Evolutionary conservation across 1,140 invertebrate species (phyloP), one percentile per base, ranked within the genome.

Genomic region (Sminthurinus signatus): DNA sequence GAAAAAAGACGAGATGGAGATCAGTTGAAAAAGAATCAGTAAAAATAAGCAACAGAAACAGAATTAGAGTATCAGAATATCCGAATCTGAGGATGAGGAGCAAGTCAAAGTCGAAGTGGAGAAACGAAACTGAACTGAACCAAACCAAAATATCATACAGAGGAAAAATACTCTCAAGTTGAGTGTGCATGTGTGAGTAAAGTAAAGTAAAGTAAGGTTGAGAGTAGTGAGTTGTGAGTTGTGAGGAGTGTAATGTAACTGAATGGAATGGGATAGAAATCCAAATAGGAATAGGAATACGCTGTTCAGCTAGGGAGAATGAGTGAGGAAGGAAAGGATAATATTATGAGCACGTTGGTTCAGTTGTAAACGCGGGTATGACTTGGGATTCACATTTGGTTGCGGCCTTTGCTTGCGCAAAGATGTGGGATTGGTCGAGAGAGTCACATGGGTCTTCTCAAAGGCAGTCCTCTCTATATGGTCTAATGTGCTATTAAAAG

Each of bases 401-500:
- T 52, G n/a, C n/a, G 42, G 60, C 44, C 52, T 61, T 48, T n/a
- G n/a, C n/a, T 62, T 54, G 58, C 60, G 60, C 56, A 60, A 52
- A 46, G 44, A n/a, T 17, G 28, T 28, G 2, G 29, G 32, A 55
- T 62, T 54, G 60, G 58, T 48, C 28, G 36, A 44, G 21, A 31
- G 31, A 31, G 57, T 67, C 65, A 67, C 65, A 67, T 67, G 65
- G 65, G 60, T 56, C 51, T 21, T 59, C 46, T 62, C 48, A 64
- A 64, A 61, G 43, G 60, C 56, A 54, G 46, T 55, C n/a, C n/a
- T 61, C 65, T 61, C 62, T 64, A 59, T 64, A 64, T 64, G 52
- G 62, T 64, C 62, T 60, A 75, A 75, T 76, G 73, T 73, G 74
- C 74, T 75, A 75, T 75, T 76, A 76, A 76, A 76, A 76, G 74